Conservation (phyloP, 2,113 vertebrate genomes). For the Amphiprion percula region DNA sequence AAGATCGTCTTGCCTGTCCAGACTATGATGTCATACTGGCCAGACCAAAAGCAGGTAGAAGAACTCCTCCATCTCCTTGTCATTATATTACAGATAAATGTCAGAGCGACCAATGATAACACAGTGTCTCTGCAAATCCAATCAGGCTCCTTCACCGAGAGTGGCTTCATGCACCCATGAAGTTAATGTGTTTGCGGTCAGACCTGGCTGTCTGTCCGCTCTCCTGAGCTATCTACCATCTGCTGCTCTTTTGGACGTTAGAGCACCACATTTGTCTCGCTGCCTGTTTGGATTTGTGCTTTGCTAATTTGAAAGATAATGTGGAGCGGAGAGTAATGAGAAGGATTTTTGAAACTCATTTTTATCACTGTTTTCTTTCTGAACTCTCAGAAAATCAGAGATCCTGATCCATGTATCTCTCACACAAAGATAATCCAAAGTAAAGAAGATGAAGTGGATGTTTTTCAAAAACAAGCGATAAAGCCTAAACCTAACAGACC, state of each 20-base stretch:
- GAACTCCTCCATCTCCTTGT: conserved; percentile 29
- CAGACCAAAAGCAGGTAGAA: not conserved
- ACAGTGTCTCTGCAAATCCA: conserved; percentile 45
- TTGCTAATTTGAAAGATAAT: conserved; percentile 18
- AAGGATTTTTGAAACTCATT: not conserved
- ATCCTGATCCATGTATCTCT: no score
- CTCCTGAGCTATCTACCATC: conserved; percentile 60
- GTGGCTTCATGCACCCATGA: conserved; percentile 29
- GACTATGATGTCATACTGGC: conserved; percentile 56
- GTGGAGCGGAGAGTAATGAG: not conserved
- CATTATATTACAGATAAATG: conserved; percentile 53
- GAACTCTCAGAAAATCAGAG: no score
- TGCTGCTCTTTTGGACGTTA: conserved; percentile 51
- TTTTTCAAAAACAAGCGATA: no score
- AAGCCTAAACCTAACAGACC: no score
- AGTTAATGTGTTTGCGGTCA: conserved; percentile 49
- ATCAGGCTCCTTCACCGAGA: conserved; percentile 32
- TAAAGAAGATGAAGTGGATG: no score
- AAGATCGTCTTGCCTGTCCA: conserved; percentile 18
- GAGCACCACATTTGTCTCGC: conserved; percentile 29
- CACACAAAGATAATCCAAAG: no score
- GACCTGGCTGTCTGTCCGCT: conserved; percentile 35
- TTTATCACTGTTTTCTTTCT: no score
- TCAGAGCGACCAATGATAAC: conserved; percentile 30
- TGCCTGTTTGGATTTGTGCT: conserved; percentile 11